These are phyloP conservation scores for Acanthornis magna DNA, from an alignment of 2,797 vertebrate genomes.

Conservation along the genomic window DNA sequence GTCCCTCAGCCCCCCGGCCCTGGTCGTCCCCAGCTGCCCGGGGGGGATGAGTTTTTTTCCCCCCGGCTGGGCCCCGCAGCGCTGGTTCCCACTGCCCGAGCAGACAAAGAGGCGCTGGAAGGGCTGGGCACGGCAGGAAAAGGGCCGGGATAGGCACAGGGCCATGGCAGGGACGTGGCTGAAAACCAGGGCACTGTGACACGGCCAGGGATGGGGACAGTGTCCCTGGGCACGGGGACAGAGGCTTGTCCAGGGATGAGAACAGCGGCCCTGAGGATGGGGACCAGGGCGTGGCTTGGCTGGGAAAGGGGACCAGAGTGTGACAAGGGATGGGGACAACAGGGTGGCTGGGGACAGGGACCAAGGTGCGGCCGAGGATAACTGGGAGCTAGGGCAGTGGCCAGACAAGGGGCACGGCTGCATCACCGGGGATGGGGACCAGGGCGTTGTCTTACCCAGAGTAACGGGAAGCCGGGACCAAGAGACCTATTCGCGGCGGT, in stretches of 20 bases:
- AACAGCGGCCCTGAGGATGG: not conserved
- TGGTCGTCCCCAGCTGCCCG: not conserved
- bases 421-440: not conserved
- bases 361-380: not conserved
- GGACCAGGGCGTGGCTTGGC: not conserved
- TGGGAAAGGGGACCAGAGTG: not conserved
- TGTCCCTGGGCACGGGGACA: not conserved
- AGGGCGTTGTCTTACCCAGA: not conserved
- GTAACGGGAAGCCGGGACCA: not conserved
- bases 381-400: not conserved
- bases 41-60: not conserved
- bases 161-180: not conserved
- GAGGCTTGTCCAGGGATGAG: not conserved
- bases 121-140: not conserved
- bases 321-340: not conserved
- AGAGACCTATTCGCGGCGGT: not conserved
- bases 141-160: not conserved
- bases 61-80: not conserved
- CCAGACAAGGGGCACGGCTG: not conserved
- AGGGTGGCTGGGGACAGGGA: not conserved
- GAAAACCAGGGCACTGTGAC: not conserved
- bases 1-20: not conserved
- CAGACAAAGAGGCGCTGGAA: conserved; percentile 35
- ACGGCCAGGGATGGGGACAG: not conserved
- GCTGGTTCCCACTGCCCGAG: not conserved